phyloP scores from a whole-genome alignment of 2,113 vertebrate species.

The Ctenomys sociabilis region DNA sequence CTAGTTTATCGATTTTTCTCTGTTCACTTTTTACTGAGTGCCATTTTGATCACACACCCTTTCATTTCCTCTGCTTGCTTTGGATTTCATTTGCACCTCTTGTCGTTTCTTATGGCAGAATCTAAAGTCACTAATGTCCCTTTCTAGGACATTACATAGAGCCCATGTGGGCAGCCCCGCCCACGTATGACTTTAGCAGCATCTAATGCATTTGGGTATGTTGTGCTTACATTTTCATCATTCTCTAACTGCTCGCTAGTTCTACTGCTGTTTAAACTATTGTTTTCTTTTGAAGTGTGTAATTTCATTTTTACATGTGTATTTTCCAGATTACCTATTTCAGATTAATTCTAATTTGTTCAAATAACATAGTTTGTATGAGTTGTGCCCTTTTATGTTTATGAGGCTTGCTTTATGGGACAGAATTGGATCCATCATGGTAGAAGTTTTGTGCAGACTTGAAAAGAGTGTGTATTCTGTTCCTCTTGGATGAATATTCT shows the following conservation, averaged over 20 bases:
- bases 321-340: not conserved
- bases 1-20: not conserved
- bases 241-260: not conserved
- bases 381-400: not conserved
- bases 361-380: not conserved
- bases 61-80: not conserved
- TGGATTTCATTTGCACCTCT: not conserved
- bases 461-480: not conserved
- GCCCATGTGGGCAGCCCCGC: not conserved
- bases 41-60: not conserved
- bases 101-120: not conserved
- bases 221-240: not conserved
- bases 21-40: not conserved
- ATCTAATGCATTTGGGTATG: not conserved
- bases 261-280: not conserved
- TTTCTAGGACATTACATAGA: not conserved
- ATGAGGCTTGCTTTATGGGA: not conserved
- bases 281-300: not conserved
- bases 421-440: not conserved
- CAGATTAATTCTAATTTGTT: not conserved
- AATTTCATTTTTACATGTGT: not conserved
- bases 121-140: not conserved
- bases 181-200: not conserved
- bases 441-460: not conserved
- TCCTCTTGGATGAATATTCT: not conserved